Evolutionary conservation across 2,888 invertebrate genomes (phyloP).

Genomic region (Acanthosepion lycidas): DNA sequence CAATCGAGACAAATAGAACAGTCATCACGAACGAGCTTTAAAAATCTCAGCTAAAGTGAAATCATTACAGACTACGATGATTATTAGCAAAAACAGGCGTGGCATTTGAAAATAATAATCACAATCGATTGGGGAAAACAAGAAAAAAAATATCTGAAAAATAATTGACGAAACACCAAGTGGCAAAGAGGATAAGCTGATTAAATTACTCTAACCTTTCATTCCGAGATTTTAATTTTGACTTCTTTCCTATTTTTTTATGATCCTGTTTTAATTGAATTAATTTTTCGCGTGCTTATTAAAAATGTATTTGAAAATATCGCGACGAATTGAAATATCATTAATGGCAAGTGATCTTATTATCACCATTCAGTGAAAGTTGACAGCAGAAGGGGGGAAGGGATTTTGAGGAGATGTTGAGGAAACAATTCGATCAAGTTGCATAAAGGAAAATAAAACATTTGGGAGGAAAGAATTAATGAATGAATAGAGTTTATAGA

Average conservation of each 20-base stretch:
- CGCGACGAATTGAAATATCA: not conserved
- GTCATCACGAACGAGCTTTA: too few relatives aligned
- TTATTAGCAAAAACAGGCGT: too few relatives aligned
- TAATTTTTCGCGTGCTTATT: not conserved
- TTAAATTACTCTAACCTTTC: not conserved
- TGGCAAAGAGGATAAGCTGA: not conserved
- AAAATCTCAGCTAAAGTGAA: too few relatives aligned
- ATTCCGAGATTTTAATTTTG: not conserved
- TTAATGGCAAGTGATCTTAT: not conserved
- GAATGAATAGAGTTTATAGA: not conserved
- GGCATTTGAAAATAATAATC: too few relatives aligned
- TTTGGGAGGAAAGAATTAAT: not conserved
- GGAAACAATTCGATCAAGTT: not conserved
- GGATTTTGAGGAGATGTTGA: not conserved
- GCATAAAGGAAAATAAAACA: not conserved
- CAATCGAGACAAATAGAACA: too few relatives aligned
- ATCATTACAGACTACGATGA: too few relatives aligned
- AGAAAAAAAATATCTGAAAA: not conserved
- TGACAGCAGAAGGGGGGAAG: not conserved
- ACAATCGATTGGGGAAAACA: not conserved
- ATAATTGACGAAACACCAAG: not conserved
- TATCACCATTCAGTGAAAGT: not conserved
- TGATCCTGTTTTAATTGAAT: conserved; percentile 2
- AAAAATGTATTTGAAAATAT: not conserved
- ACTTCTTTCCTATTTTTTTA: not conserved